Conservation (phyloP, 1,140 invertebrate species). For the Zaprionus inermis region DNA sequence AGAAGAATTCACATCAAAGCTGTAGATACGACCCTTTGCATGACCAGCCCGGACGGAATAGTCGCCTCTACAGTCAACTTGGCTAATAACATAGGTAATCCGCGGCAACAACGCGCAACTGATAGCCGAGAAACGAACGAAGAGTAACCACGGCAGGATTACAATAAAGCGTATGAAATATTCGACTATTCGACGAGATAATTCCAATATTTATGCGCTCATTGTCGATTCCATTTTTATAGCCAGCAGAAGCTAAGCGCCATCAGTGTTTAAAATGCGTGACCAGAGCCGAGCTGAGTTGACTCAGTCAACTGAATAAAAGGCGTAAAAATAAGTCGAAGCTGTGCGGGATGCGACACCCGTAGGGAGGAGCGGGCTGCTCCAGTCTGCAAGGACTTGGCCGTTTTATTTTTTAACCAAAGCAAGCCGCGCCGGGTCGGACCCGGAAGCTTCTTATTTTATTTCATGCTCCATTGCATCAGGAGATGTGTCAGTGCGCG, state of each 20-base stretch:
- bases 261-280: slow-evolving; percentile 68
- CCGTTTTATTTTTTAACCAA: slow-evolving; percentile 44
- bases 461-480: slow-evolving; percentile 77
- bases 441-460: slow-evolving; percentile 54
- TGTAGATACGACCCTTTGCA: slow-evolving; percentile 36
- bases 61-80: too few relatives aligned
- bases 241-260: slow-evolving; percentile 46
- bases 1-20: slow-evolving; percentile 49
- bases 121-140: background rate
- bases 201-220: slow-evolving; percentile 7
- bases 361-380: background rate
- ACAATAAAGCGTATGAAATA: background rate
- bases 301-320: slow-evolving; percentile 75
- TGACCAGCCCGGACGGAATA: background rate
- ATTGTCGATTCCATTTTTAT: slow-evolving; percentile 45
- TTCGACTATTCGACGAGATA: background rate
- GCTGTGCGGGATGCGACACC: slow-evolving; percentile 19
- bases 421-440: slow-evolving; percentile 10
- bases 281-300: slow-evolving; percentile 63
- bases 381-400: slow-evolving; percentile 2
- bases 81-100: background rate
- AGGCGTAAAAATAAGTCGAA: slow-evolving; percentile 71
- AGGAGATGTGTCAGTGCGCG: slow-evolving; percentile 64
- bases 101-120: background rate
- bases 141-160: background rate